Base-by-base conservation (phyloP, 2,888 invertebrate genomes). In the Pseudanteris insignis region DNA sequence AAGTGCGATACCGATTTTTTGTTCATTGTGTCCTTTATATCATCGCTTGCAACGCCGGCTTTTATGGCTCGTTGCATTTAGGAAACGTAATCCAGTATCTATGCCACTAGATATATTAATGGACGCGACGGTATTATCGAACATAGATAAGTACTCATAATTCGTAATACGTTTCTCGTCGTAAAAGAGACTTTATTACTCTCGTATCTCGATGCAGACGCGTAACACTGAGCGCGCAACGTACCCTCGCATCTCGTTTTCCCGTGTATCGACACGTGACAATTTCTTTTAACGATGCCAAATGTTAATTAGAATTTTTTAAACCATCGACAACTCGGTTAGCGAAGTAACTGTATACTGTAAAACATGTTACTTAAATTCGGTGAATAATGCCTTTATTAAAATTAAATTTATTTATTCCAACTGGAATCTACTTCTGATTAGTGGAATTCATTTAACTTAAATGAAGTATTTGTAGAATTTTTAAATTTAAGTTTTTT, bases 121-220 rank as follows among this genome's bases (percentile, higher is more conserved):
- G 61, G 61, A 55, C 55, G 61, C 61, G 55, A 61, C 61, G 55
- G 61, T 50, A 61, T 61, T 61, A 61, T 61, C 61, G 61, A 62
- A 62, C 55, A 55, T 55, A 62, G 62, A 62, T 62, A 62, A 61
- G 62, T 62, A 57, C 62, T 62, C 62, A 62, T 62, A 55, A 57
- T 62, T 57, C 57, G 57, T 62, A 62, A 62, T 62, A 62, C 62
- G 62, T 62, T 62, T 57, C 57, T 51, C 62, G 53, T 62, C 62
- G 55, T 62, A 62, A 62, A 62, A 57, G 55, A 34, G 51, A 53
- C 57, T 62, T 62, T 62, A 62, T 53, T 55, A 57, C 62, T 46
- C 46, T 57, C 62, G 46, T 62, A 57, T 62, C 62, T 57, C 43
- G 51, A 41, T 41, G 46, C 62, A 57, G 55, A 55, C 55, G 57